A percentile compares a stretch with the other conserved stretches of the same genome.
phyloP scores from a whole-genome alignment of 1,140 invertebrate species.

The Drosophila kurseongensis region DNA sequence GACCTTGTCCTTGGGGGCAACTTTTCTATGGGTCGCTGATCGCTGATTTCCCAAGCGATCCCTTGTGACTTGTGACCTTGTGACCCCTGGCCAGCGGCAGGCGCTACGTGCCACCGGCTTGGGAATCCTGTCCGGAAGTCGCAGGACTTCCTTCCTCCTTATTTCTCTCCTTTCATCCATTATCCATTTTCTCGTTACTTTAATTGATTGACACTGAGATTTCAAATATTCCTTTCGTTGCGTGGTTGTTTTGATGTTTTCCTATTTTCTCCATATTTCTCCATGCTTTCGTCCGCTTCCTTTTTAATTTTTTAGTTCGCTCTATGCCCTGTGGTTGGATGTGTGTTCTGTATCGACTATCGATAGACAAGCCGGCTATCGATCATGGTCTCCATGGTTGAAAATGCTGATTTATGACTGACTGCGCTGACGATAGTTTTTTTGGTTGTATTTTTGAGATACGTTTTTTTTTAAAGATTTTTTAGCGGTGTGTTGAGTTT shows the following conservation, averaged over 20 bases:
- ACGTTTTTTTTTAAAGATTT: slow-evolving; percentile 66
- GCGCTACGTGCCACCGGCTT: slow-evolving; percentile 25
- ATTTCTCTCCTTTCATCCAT: background rate
- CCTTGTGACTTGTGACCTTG: slow-evolving; percentile 43
- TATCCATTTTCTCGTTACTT: slow-evolving; percentile 9
- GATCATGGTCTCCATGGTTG: slow-evolving; percentile 19
- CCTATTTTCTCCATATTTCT: slow-evolving; percentile 22
- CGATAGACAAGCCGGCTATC: slow-evolving; percentile 35
- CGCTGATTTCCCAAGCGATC: slow-evolving; percentile 24
- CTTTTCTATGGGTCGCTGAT: slow-evolving; percentile 43
- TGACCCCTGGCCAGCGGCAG: slow-evolving; percentile 30
- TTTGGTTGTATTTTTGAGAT: slow-evolving; percentile 80
- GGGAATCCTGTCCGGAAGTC: slow-evolving; percentile 29
- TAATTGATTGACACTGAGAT: slow-evolving; percentile 16
- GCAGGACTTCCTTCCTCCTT: background rate
- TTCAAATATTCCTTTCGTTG: slow-evolving; percentile 15
- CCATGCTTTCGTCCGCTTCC: slow-evolving; percentile 27
- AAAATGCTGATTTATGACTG: slow-evolving; percentile 59
- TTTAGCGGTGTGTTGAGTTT: slow-evolving; percentile 50
- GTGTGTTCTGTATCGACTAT: slow-evolving; percentile 23
- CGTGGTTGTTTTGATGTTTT: slow-evolving; percentile 22
- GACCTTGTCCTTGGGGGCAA: slow-evolving; percentile 47
- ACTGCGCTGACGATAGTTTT: slow-evolving; percentile 76
- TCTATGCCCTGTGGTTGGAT: slow-evolving; percentile 30
- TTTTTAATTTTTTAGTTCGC: background rate